phyloP scores from a whole-genome alignment of 92 coral and sea anemone species.

The Heteractis magnifica region DNA sequence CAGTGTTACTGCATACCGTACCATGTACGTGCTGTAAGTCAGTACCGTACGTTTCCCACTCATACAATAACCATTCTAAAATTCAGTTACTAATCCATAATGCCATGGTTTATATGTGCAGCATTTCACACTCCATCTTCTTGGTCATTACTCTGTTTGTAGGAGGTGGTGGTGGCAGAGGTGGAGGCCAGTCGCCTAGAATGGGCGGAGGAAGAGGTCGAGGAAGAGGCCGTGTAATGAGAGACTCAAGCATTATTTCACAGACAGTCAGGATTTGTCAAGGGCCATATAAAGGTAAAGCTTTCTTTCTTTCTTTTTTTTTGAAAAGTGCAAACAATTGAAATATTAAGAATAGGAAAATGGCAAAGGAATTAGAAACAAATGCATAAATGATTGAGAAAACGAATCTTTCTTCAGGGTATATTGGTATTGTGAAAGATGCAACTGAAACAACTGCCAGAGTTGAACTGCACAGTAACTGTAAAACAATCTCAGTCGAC shows the following conservation, averaged over 20 bases:
- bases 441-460: slow-evolving; percentile 99
- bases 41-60: too few relatives aligned
- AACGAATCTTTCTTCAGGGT: slow-evolving; percentile 49
- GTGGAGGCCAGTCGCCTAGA: slow-evolving; percentile 35
- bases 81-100: not conserved
- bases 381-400: not conserved
- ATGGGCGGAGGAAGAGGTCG: slow-evolving; percentile 83
- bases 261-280: slow-evolving; percentile 93
- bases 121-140: not conserved
- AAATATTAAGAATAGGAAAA: not conserved
- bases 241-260: slow-evolving; percentile 80
- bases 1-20: too few relatives aligned
- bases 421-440: slow-evolving; percentile 97
- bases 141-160: too few relatives aligned
- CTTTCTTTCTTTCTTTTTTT: not conserved
- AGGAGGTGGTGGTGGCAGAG: slow-evolving; percentile 71
- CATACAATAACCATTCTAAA: too few relatives aligned
- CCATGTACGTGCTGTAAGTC: too few relatives aligned
- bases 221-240: slow-evolving; percentile 87
- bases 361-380: not conserved
- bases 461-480: slow-evolving; percentile 95
- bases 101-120: not conserved
- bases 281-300: slow-evolving; percentile 95
- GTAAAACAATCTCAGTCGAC: slow-evolving; percentile 96
- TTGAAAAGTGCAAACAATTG: not conserved